Evolutionary conservation across 2,888 invertebrate genomes (phyloP).

Genomic region (Ennomos quercinarius): DNA sequence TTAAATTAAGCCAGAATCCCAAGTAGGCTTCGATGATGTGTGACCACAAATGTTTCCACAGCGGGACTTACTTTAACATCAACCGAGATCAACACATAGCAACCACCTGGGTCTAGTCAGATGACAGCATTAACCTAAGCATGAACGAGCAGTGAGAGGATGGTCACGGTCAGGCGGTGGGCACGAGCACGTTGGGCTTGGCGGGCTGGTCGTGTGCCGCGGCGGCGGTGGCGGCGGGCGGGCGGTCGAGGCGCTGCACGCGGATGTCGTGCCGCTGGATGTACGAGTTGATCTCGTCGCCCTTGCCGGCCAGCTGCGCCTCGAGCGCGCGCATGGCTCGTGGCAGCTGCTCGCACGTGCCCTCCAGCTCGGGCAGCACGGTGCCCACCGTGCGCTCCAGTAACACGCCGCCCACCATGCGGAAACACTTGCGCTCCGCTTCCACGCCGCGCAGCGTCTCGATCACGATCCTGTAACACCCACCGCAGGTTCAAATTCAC

Average conservation of each 20-base stretch:
- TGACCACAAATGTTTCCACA: no score
- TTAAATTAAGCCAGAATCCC: no score
- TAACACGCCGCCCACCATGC: conserved; percentile 96
- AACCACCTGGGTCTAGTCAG: neutral
- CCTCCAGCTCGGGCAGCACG: conserved; percentile 92
- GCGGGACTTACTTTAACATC: no score
- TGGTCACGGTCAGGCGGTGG: conserved; percentile 60
- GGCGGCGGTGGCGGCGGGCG: conserved; percentile 6
- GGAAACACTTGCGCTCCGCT: conserved; percentile 94
- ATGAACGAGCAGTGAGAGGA: no score
- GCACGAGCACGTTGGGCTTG: conserved; percentile 85
- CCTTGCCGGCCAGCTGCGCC: conserved; percentile 94
- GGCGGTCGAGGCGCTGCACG: conserved; percentile 83
- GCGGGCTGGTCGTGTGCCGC: conserved; percentile 52
- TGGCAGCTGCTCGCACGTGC: conserved; percentile 92
- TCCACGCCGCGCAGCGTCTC: conserved; percentile 96
- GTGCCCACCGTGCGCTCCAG: conserved; percentile 97
- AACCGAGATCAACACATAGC: no score
- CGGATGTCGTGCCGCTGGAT: conserved; percentile 95
- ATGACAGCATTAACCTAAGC: no score
- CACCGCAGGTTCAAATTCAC: no score
- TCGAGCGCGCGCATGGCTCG: conserved; percentile 92
- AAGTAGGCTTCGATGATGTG: no score
- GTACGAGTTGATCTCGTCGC: conserved; percentile 95
- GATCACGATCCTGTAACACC: conserved; percentile 92